Percentiles rank a stretch among this genome's conserved stretches.
These are phyloP conservation scores for Drosophila leonis DNA, from an alignment of 2,888 invertebrate genomes.

Conservation along the genomic window DNA sequence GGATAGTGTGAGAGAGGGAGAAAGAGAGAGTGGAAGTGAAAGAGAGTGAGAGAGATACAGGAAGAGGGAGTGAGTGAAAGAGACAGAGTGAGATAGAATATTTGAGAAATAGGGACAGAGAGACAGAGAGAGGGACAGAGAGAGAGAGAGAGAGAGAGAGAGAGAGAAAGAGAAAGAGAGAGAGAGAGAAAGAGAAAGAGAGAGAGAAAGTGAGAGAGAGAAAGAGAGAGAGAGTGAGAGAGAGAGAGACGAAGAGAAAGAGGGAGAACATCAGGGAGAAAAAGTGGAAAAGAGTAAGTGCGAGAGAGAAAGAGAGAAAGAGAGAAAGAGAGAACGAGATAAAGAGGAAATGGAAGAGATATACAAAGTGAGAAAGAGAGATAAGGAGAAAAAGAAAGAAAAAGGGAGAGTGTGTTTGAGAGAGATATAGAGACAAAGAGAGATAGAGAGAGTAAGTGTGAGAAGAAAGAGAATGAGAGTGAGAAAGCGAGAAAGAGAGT, in stretches of 20 bases:
- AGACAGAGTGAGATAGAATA: not conserved
- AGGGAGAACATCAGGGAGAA: no score
- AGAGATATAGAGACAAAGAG: not conserved
- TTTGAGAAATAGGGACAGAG: not conserved
- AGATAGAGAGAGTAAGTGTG: no score
- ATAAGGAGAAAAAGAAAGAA: not conserved
- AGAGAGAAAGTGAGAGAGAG: no score
- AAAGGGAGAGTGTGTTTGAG: no score
- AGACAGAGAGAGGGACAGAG: not conserved
- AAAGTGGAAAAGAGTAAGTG: no score
- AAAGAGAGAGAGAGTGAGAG: not conserved
- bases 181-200: not conserved
- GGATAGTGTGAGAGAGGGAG: not conserved
- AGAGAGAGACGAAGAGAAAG: not conserved
- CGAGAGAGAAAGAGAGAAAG: not conserved
- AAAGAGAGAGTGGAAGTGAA: not conserved
- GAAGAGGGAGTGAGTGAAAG: not conserved
- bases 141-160: not conserved
- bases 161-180: no score
- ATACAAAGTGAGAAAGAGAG: not conserved
- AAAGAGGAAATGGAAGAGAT: not conserved
- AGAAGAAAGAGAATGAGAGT: no score
- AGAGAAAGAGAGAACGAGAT: not conserved
- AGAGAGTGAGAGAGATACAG: not conserved
- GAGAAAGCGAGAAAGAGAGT: no score